These are phyloP conservation scores for Anomalospiza imberbis DNA, from an alignment of 2,797 vertebrate genomes.

Conservation along the genomic window DNA sequence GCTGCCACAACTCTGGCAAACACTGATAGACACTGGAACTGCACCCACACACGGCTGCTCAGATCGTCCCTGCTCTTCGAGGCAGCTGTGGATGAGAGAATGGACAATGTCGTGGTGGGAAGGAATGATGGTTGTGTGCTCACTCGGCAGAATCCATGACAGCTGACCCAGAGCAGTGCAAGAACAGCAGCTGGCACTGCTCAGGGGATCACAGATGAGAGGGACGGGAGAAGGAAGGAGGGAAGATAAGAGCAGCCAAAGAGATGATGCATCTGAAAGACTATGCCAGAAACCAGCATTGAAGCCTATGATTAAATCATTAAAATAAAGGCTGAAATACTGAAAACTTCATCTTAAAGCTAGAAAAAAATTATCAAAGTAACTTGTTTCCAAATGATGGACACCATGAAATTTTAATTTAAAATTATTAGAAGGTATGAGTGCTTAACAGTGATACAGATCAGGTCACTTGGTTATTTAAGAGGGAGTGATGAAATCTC, in stretches of 20 bases:
- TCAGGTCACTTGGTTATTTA: background rate
- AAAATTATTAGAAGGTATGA: background rate
- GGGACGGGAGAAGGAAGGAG: background rate
- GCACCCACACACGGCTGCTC: background rate
- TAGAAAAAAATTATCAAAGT: background rate
- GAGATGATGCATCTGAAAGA: background rate
- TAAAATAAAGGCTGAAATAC: background rate
- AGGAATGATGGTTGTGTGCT: background rate
- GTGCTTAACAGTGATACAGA: background rate
- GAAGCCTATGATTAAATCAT: background rate
- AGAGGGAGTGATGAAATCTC: background rate
- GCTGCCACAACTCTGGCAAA: background rate
- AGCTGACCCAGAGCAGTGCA: background rate
- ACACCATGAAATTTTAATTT: background rate
- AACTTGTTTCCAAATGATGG: background rate
- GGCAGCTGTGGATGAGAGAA: background rate
- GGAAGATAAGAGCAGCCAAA: background rate
- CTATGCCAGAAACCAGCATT: background rate
- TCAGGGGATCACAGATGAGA: background rate
- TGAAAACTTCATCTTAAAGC: background rate
- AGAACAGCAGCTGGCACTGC: background rate
- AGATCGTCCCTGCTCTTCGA: background rate
- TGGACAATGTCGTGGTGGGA: accelerated
- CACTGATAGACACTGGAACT: background rate
- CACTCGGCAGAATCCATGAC: accelerated